Conservation (phyloP, 2,797 vertebrate genomes). For the Rhyacichthys aspro region DNA sequence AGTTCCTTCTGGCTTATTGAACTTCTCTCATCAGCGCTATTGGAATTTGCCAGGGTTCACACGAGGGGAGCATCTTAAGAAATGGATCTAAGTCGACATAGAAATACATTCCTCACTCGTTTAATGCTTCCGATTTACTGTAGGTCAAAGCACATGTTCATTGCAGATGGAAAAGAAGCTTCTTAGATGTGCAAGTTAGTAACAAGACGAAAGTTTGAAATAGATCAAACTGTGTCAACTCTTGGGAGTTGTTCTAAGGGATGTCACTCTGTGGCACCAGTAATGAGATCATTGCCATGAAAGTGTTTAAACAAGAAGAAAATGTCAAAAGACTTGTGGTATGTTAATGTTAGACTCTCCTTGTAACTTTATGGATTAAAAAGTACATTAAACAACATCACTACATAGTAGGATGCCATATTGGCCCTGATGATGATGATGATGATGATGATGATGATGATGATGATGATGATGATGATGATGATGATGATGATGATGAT, state of each 20-base stretch:
- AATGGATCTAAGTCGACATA: background rate
- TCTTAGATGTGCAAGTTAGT: background rate
- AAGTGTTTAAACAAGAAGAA: background rate
- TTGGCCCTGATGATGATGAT: too few species aligned
- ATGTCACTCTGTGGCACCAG: background rate
- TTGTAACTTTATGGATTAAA: too few species aligned
- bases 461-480: too few species aligned
- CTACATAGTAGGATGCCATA: too few species aligned
- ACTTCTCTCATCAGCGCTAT: constrained; percentile 20
- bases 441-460: too few species aligned
- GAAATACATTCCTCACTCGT: background rate
- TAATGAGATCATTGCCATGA: background rate
- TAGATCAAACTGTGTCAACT: constrained; percentile 2
- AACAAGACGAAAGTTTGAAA: background rate
- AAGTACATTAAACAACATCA: too few species aligned
- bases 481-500: too few species aligned
- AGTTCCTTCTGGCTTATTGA: constrained; percentile 44
- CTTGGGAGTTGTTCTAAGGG: background rate
- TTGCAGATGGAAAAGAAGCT: background rate
- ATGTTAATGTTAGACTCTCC: too few species aligned
- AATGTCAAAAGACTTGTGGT: background rate
- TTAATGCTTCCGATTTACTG: background rate
- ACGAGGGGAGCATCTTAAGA: constrained; percentile 10
- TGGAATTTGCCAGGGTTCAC: constrained; percentile 27
- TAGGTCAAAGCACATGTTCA: background rate